These are phyloP conservation scores for Callyntrura sp. DNA, from an alignment of 2,888 invertebrate genomes.

Conservation along the genomic window DNA sequence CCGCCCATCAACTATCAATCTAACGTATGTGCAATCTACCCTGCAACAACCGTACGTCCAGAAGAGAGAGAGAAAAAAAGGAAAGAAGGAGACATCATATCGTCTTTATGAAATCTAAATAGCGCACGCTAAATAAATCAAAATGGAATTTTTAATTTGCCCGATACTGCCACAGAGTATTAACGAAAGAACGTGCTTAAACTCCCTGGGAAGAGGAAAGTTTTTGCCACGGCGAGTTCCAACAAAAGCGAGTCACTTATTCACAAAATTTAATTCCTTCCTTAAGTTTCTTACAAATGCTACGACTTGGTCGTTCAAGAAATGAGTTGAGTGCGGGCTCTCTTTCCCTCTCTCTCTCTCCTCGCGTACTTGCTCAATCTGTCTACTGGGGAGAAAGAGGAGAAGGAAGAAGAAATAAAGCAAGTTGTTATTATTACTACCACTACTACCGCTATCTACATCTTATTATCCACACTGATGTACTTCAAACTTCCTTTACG, in stretches of 20 bases:
- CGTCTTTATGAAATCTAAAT: conserved; percentile 2
- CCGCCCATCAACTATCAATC: conserved; percentile 16
- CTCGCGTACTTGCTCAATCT: not conserved
- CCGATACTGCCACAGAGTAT: conserved; percentile 28
- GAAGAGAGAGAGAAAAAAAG: too few relatives aligned
- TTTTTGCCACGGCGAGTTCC: not conserved
- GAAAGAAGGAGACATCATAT: not conserved
- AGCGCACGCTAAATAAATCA: conserved; percentile 40
- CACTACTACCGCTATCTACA: conserved; percentile 52
- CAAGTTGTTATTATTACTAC: conserved; percentile 61
- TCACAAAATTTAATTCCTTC: conserved; percentile 57
- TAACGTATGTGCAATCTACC: not conserved
- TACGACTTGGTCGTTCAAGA: conserved; percentile 42
- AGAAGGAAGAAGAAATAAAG: conserved; percentile 47
- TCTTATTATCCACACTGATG: conserved; percentile 73
- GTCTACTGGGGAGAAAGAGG: not conserved
- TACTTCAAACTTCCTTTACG: conserved; percentile 68
- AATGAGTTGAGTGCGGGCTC: conserved; percentile 34
- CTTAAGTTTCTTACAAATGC: conserved; percentile 53
- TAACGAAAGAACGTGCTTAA: not conserved
- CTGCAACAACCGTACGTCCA: not conserved
- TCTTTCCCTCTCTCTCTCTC: not conserved
- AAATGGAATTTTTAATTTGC: conserved; percentile 57
- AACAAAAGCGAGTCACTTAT: conserved; percentile 36
- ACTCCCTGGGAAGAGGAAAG: conserved; percentile 14